Base-by-base conservation (phyloP, 2,797 vertebrate genomes). In the Poeciliopsis turneri region DNA sequence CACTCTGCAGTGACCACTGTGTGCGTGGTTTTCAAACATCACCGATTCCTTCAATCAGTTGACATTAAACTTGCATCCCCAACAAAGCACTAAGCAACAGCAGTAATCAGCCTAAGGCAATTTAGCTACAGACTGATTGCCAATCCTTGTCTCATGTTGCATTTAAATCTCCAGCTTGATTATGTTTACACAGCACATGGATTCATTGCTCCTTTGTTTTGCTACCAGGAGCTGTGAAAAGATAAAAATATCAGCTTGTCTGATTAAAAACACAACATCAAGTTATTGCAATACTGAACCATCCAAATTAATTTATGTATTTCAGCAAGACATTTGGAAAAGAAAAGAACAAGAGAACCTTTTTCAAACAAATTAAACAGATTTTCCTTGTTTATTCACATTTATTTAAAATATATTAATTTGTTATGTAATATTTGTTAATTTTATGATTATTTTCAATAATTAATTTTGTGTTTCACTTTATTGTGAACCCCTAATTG, bases 61-160 rank as follows among this genome's bases (percentile, higher is more conserved):
- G 72, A 41, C 70, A 53, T 82, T 76, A 55, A 78, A 68, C 41
- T 39, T 74, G 49, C 61, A 13, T 78, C 61, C 61, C 72, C 45
- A 78, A 74, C 79, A 76, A 75, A 82, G 45, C 33, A 53, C 55
- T 59, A 59, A 79, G 84, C 59, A 78, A 80, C 64, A 66, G 61
- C 53, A 13, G 83, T 51, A 74, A 74, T 74, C 57, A 53, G 47
- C 39, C 55, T 43, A 69, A 57, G 11, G 77, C 36, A 45, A 72
- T 79, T 80, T 66, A 76, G 70, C 79, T 75, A 47, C 77, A 84
- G 75, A 45, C 78, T 84, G 78, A 79, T 69, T 76, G n/a, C 61
- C 20, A 46, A 74, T 74, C 66, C 64, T 72, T 75, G 9, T 73
- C 77, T 69, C 43, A 28, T 4, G 76, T 8, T 75, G 66, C 71